These are phyloP conservation scores for Dryocosmus kuriphilus DNA, from an alignment of 2,888 invertebrate species.

Conservation along the genomic window DNA sequence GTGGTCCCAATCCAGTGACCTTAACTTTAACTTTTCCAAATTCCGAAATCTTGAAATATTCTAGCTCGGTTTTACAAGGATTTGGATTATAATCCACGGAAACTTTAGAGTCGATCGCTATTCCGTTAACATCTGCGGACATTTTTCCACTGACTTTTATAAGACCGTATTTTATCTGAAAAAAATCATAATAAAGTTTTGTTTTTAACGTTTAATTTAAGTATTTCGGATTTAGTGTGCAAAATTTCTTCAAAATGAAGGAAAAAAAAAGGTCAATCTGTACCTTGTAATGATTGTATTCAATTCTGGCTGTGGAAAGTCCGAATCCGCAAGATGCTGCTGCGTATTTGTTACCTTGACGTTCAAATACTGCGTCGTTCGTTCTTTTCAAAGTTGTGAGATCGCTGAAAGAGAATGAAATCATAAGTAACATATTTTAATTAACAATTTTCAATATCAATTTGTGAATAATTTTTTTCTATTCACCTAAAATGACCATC, in stretches of 20 bases:
- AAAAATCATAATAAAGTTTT: background rate
- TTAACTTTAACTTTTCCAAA: constrained; percentile 54
- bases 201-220: too few species aligned
- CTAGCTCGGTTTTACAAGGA: constrained; percentile 53
- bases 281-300: constrained; percentile 60
- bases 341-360: constrained; percentile 51
- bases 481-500: constrained; percentile 42
- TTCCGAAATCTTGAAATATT: constrained; percentile 52
- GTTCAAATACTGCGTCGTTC: constrained; percentile 52
- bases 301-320: constrained; percentile 51
- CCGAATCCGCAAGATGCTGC: constrained; percentile 58
- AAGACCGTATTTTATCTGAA: constrained; percentile 54
- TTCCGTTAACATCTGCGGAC: constrained; percentile 50
- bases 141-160: constrained; percentile 54
- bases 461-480: background rate
- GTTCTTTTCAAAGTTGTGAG: constrained; percentile 58
- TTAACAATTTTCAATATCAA: background rate
- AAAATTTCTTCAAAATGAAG: background rate
- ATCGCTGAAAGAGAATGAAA: constrained; percentile 54
- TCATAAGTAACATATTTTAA: background rate
- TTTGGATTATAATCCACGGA: constrained; percentile 54
- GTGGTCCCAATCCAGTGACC: constrained; percentile 58
- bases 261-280: background rate
- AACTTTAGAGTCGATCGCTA: constrained; percentile 49
- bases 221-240: too few species aligned